Evolutionary conservation across 1,140 invertebrate species (phyloP).

Genomic region (Metaphire vulgaris): DNA sequence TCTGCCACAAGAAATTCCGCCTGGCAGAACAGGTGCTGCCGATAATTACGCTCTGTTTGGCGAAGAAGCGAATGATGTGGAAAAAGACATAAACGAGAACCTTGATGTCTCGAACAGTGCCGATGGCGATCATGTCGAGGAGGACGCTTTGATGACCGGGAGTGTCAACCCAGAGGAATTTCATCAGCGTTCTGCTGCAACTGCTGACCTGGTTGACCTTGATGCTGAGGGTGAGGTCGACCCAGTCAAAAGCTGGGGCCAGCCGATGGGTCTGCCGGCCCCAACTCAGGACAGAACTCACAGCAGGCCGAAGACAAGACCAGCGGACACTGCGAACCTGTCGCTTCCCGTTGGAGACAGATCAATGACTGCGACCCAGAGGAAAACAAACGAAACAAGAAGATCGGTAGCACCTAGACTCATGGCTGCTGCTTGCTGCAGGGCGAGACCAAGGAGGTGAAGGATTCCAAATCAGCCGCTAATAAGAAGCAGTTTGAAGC

Average conservation of each 20-base stretch:
- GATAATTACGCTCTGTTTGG: not conserved
- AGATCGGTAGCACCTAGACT: not conserved
- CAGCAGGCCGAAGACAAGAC: not conserved
- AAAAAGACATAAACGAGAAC: not conserved
- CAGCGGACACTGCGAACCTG: not conserved
- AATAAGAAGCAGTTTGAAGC: not conserved
- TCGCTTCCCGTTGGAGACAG: not conserved
- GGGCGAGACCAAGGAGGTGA: no score
- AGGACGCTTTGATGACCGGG: no score
- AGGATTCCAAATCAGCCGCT: not conserved
- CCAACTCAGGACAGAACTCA: constrained; percentile 47
- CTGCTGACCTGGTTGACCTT: not conserved
- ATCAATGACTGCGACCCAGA: not conserved
- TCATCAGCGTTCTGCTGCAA: no score
- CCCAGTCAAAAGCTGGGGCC: not conserved
- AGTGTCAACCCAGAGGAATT: no score
- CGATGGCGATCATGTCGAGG: not conserved
- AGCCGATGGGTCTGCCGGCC: constrained; percentile 1
- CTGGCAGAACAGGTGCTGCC: not conserved
- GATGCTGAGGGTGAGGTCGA: not conserved
- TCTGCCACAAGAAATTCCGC: not conserved
- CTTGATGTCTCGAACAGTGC: not conserved
- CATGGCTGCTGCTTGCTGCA: no score
- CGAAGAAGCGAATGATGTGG: not conserved
- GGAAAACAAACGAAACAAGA: not conserved